Evolutionary conservation across 2,797 vertebrate genomes (phyloP), one percentile per base, ranked within the genome.

Genomic region (Trematomus bernacchii): DNA sequence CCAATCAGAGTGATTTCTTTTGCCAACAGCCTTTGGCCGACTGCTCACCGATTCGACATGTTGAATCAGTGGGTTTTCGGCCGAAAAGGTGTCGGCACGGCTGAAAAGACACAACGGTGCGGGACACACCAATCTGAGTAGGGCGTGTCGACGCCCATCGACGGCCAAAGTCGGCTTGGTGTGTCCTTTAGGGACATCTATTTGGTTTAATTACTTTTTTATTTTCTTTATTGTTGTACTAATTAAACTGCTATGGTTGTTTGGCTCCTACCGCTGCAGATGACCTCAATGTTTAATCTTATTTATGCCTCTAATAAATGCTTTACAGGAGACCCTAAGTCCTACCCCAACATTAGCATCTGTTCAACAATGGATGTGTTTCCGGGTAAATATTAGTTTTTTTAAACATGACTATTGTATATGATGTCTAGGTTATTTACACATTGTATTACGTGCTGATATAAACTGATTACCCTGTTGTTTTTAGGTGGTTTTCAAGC

Each of bases 301-400:
- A 60, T 73, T 70, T 61, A n/a, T 76, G 48, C 59, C 63, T 76
- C 70, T 14, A 52, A 23, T 23, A 55, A 73, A 53, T 7, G 7
- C 5, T 66, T 48, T 0, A 2, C 2, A 3, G 23, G 23, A 27
- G 23, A 27, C 3, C 23, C 23, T 27, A 30, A 18, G 11, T 50
- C 33, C 27, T 6, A 37, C 44, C 10, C 30, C 0, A 19, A 33
- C 40, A 14, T 54, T 15, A 46, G 21, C 30, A 63, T 51, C 19
- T 69, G 3, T 48, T 48, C n/a, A 16, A 14, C 23, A 13, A 12
- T 19, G 18, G 23, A 13, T 62, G 12, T 51, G 55, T 57, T 42
- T 6, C 57, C 16, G 33, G 42, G 43, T 43, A 14, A n/a, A n/a
- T 43, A 18, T 58, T 66, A 23, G 66, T 62, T 42, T 62, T 46